phyloP scores from a whole-genome alignment of 2,888 invertebrate species.

The Dicyrtomina minuta region DNA sequence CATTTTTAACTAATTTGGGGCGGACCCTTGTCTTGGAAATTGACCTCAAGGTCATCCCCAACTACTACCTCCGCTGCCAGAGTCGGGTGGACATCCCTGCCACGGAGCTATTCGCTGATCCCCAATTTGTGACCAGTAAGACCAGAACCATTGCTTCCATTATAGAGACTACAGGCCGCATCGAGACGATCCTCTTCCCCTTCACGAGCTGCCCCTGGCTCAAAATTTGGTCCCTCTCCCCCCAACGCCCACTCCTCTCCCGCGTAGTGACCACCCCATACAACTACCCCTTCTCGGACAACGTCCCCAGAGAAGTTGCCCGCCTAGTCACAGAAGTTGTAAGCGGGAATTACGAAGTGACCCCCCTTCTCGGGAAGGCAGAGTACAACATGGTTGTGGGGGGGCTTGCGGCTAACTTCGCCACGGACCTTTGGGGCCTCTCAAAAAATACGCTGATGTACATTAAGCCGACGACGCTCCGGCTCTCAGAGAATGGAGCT shows the following conservation, averaged over 20 bases:
- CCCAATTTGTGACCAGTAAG: not conserved
- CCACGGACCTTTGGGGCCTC: constrained; percentile 38
- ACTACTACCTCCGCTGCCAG: constrained; percentile 4
- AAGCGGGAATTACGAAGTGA: no score
- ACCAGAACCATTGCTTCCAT: not conserved
- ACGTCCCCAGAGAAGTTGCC: not conserved
- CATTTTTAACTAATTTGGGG: constrained; percentile 28
- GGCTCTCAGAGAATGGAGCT: constrained; percentile 22
- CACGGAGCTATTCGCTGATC: not conserved
- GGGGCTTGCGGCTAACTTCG: not conserved
- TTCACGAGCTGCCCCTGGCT: constrained; percentile 39
- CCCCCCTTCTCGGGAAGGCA: not conserved
- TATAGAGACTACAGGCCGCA: not conserved
- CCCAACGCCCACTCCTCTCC: no score
- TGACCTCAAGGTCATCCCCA: not conserved
- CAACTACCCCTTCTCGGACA: constrained; percentile 16
- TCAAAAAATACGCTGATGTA: constrained; percentile 38
- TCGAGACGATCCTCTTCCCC: constrained; percentile 24
- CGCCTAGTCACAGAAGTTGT: not conserved
- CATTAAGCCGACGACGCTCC: constrained; percentile 17
- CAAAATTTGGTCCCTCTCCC: constrained; percentile 33
- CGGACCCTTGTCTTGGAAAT: constrained; percentile 5
- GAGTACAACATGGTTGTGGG: not conserved
- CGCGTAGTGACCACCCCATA: constrained; percentile 33
- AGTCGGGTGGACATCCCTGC: constrained; percentile 9